Base-by-base conservation (phyloP, 2,888 invertebrate genomes). In the Amitus sp. region DNA sequence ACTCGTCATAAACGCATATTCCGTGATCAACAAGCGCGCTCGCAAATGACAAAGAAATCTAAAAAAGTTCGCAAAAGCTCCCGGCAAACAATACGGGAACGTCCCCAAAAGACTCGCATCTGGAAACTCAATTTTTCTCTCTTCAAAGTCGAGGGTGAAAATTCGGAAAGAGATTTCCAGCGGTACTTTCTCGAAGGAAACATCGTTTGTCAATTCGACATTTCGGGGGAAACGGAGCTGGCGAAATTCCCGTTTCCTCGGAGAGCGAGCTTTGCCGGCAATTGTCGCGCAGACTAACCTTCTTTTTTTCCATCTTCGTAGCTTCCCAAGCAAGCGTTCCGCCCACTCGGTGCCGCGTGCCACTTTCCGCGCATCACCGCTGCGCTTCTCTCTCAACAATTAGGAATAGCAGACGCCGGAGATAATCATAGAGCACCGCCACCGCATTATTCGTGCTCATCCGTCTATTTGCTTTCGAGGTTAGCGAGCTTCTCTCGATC, bases 21-120 rank as follows among this genome's bases (percentile, higher is more conserved):
- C 60, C 50, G 58, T 52, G 68, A 72, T 70, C 69, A 72, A 72
- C 62, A 70, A 66, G 65, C 66, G 56, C 67, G 66, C 63, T 72
- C 68, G 68, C 62, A 65, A 66, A 66, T 68, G 68, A 66, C 69
- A 66, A 67, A 68, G 66, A 62, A 43, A 62, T 13, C 37, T 5
- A 37, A 12, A 37, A 12, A 5, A 13, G 12, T 15, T 9, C 15
- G 37, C 37, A 9, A n/a, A n/a, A n/a, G 15, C 37, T 15, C 12
- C 4, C 15, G 5, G 13, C 9, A 37, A 37, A 13, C 37, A 12
- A 37, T 15, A 37, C 3, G 37, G 37, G 7, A 37, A 13, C 2
- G 15, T 4, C 15, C 13, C 5, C 2, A 5, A 4, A 13, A 37
- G 37, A 30, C 10, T 30, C 15, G 4, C 4, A n/a, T 37, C 15